Conservation (phyloP, 2,888 invertebrate genomes). For the Euphydryas editha region DNA sequence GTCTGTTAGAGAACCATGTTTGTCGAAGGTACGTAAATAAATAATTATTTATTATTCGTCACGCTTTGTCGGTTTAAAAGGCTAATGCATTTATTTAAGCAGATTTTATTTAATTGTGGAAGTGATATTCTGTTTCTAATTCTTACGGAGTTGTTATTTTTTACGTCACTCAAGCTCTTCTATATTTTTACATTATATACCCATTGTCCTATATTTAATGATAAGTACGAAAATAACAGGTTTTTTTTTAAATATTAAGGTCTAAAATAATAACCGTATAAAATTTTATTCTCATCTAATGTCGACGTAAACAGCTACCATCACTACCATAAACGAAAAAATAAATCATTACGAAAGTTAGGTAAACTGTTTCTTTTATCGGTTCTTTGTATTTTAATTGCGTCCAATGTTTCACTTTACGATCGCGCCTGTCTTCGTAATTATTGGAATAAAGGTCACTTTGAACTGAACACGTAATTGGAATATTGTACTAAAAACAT, state of each 20-base stretch:
- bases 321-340: not conserved
- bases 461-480: constrained; percentile 1
- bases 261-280: too few species aligned
- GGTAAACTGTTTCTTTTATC: not conserved
- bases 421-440: constrained; percentile 4
- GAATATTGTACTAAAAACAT: not conserved
- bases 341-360: not conserved
- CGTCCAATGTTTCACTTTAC: constrained; percentile 1
- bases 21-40: too few species aligned
- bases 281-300: not conserved
- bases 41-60: too few species aligned
- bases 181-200: too few species aligned
- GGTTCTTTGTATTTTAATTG: constrained; percentile 1
- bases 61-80: too few species aligned
- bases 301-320: not conserved
- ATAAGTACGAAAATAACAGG: not conserved
- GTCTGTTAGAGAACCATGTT: too few species aligned
- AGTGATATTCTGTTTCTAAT: too few species aligned
- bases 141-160: too few species aligned
- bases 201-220: not conserved
- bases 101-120: too few species aligned
- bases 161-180: too few species aligned
- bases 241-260: too few species aligned
- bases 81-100: too few species aligned
- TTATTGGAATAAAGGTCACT: constrained; percentile 21